Evolutionary conservation across 2,888 invertebrate species (phyloP), one percentile per base, ranked within the genome.

Genomic region (Papilio demoleus): DNA sequence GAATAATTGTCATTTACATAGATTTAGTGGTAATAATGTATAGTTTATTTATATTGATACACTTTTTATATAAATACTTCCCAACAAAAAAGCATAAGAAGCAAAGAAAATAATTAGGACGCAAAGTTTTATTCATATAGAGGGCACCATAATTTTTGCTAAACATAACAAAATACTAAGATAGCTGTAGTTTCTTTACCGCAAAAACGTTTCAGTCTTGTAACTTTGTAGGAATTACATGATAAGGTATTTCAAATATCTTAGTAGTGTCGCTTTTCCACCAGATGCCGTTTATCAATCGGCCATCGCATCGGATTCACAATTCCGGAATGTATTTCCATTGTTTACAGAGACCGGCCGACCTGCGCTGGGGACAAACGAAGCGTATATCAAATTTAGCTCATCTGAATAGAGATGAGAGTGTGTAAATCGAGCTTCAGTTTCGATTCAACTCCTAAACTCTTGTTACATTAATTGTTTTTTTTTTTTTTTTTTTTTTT

Each of bases 261-360:
- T 64, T 31, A 56, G 53, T 56, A 38, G 59, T 64, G 64, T 50
- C 56, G 65, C 64, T 67, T 66, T 45, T 34, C 61, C 24, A 65
- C 66, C 66, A 66, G 65, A 70, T 59, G 62, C 58, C 67, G 58
- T 65, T 68, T 68, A 68, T 63, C 63, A 70, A 70, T 71, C 67
- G 72, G 64, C 60, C 70, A 70, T 61, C 67, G 72, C 68, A 68
- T 59, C 58, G 53, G 60, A 72, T 71, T 71, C 70, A 70, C 72
- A 71, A 71, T 71, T 70, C 68, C 70, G 70, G 24, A 62, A 68
- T 68, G 65, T 69, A 67, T 66, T 68, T 71, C 67, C 70, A 73
- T 74, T 74, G 74, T 73, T 74, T 72, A 68, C 70, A 61, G 56
- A 73, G 72, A 58, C 47, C 68, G 59, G 68, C 62, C 67, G 65